Evolutionary conservation across 1,140 invertebrate species (phyloP), one percentile per base, ranked within the genome.

Genomic region (Aethina tumida): DNA sequence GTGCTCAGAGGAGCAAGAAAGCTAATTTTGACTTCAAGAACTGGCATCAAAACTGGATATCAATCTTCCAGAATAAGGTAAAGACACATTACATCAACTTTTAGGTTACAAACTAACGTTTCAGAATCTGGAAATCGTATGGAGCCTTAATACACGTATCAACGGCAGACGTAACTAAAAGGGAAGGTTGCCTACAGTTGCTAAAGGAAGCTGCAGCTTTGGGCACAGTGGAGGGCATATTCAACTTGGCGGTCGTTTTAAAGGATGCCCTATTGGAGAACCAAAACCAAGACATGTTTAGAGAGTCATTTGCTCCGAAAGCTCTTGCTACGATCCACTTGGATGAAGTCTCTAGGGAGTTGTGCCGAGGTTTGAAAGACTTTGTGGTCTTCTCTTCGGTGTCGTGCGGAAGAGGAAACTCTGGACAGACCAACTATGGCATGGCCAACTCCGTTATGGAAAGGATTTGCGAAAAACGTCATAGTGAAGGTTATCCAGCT

Each of bases 341-440:
- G 2, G 72, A 77, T 38, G 47, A 63, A 44, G 10, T 69, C 1
- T 64, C 71, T 0, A 35, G 49, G 7, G 21, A 37, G 25, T 18
- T 14, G 2, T 42, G 36, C 33, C 18, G 18, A 15, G 14, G 49
- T 8, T 20, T 51, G 7, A 40, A 51, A 9, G 18, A 45, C 45
- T 81, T 81, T 47, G 73, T 79, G 3, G 75, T 85, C 10, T 93
- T 92, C 62, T 92, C 88, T 2, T 89, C 84, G 30, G 81, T 91
- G 4, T 81, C 77, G 22, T 89, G 85, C 60, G 88, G 87, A 4
- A 70, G 84, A 25, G 89, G 89, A 43, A 92, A 93, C 62, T 74
- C 77, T 26, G 88, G 88, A 3, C 88, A 92, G 62, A 75, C 81
- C 0, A 93, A 91, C 61, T 93, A 94, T 58, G 89, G 77, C 18